Base-by-base conservation (phyloP, 2,113 vertebrate species). In the Tupaia tana region DNA sequence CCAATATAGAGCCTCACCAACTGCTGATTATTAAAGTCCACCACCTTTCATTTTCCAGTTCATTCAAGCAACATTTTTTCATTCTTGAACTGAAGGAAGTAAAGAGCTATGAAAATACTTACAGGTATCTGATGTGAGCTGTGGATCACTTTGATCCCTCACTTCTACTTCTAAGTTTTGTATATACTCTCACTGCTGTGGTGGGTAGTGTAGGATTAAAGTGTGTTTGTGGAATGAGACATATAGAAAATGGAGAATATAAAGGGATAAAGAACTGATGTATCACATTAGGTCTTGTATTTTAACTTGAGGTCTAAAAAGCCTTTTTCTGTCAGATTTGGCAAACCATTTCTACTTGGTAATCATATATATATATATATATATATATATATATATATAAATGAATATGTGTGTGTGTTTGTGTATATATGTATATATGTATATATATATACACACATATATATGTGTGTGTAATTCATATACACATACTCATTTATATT, bases 31-130 rank as follows among this genome's bases (percentile, higher is more conserved):
- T 29, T 79, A 94, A 89, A 91, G 7, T 54, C 70, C 61, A 86
- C 29, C 25, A 74, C 75, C 18, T 96, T 90, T 74, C 31, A 84
- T 93, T 94, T 97, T 93, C 87, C 18, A 79, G 69, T 85, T 94
- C 86, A 94, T 70, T 92, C 59, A 89, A 96, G 91, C 83, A 94
- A 52, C 9, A 52, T 22, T 90, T 95, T 89, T 74, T 90, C 75
- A 56, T 95, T 66, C 54, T 79, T 85, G 15, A 24, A 24, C 74
- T 9, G 10, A 79, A 78, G 71, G 24, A 80, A n/a, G 16, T 83
- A 95, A 90, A 92, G 34, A 83, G 6, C 54, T 90, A 52, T 93
- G 63, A 88, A 93, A 87, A 83, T 14, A 34, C 59, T 94, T 73
- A 25, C 75, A 77, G 56, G 43, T 91, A 66, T 95, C 69, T 86